Conservation (phyloP, 2,888 invertebrate species). For the Epinotia bilunana region DNA sequence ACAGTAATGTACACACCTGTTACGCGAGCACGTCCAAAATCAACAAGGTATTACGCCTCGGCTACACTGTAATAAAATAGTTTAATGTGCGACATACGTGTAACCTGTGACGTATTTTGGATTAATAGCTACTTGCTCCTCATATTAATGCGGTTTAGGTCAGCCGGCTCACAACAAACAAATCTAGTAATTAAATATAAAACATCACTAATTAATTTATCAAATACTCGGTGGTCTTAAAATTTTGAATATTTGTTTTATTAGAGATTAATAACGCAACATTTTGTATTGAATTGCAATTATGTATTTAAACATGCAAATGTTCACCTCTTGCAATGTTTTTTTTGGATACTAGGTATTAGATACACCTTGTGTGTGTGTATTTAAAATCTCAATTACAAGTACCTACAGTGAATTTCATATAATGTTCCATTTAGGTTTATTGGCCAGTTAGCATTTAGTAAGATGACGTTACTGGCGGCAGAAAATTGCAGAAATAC, state of each 20-base stretch:
- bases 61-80: constrained; percentile 45
- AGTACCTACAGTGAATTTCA: no score
- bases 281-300: background rate
- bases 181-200: background rate
- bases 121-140: constrained; percentile 37
- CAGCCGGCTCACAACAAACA: constrained; percentile 23
- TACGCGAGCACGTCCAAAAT: constrained; percentile 64
- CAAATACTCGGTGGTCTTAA: background rate
- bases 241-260: background rate
- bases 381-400: no score
- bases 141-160: constrained; percentile 29
- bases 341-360: no score
- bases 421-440: no score
- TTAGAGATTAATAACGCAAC: background rate
- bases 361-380: no score
- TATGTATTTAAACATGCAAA: background rate
- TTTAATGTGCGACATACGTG: constrained; percentile 42
- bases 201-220: background rate
- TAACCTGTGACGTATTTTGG: constrained; percentile 40
- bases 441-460: no score
- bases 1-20: constrained; percentile 62
- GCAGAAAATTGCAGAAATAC: no score
- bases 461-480: no score
- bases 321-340: no score
- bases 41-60: constrained; percentile 61